Base-by-base conservation (phyloP, 2,797 vertebrate species). In the Philypnodon macrostomus region DNA sequence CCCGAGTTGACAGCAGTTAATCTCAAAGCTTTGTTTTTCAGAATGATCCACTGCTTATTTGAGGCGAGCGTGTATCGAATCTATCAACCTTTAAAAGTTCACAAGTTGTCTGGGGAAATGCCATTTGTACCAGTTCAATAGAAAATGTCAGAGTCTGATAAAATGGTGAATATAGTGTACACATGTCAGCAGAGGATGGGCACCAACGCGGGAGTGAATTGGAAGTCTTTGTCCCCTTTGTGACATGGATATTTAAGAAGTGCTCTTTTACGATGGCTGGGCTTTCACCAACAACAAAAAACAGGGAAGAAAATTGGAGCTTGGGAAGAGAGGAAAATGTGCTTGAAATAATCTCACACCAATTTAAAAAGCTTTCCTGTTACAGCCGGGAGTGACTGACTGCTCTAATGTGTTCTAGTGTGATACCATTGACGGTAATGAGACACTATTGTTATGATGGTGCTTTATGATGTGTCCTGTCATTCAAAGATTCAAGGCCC, bases 1-100 rank as follows among this genome's bases (percentile, higher is more conserved):
- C 63, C 54, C n/a, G n/a, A 77, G 72, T 77, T 89, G 87, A 89
- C 88, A 89, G 81, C 73, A 77, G 73, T 75, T 91, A 88, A 91
- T 90, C 87, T 89, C 61, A 41, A 53, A 72, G 77, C 80, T 86
- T 88, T 87, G 83, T 87, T 88, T 90, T 87, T 81, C 72, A 59
- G 66, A 67, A 62, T 85, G 83, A 89, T 82, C 85, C 79, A 74
- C 80, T 70, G 80, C 86, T 80, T 85, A 81, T 85, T 84, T 82
- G 78, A 81, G 75, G 75, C 68, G 27, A 58, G 42, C 77, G 58
- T 76, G 79, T 80, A 85, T 83, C 77, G 83, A 88, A 88, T 89
- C 87, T 81, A 90, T 90, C 87, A 91, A 88, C 82, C 93, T 90
- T 86, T 90, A 92, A 93, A 92, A 94, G 89, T 94, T 94, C 94